Base-by-base conservation (phyloP, 2,797 vertebrate genomes). In the Helicolenus hilgendorfi region DNA sequence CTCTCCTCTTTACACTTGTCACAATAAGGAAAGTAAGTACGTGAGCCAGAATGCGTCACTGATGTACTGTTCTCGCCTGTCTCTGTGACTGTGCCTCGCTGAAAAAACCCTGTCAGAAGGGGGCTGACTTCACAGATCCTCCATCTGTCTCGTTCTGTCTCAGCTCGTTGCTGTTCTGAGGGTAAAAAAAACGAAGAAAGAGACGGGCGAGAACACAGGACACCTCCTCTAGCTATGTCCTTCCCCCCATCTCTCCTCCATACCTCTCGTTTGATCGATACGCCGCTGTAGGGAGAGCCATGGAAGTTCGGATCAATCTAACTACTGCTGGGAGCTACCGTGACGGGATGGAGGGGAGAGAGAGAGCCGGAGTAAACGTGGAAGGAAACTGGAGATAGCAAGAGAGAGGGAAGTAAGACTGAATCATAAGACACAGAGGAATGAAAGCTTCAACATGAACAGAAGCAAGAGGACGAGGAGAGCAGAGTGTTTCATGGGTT, bases 271-370 rank as follows among this genome's bases (percentile, higher is more conserved):
- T 62, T 86, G 92, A 94, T 95, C 89, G 71, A 95, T 94, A 84
- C 3, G 60, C 22, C 1, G 79, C 89, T 78, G 77, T 5, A 77
- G 89, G 92, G 85, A 82, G 73, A 76, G 72, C 62, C 75, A 29
- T 60, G 60, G 80, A 93, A 86, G 88, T 92, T 77, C 58, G 88
- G 85, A 93, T 94, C 92, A 89, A 94, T 92, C 90, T 58, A 84
- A 93, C 82, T 58, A 79, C 83, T 63, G 93, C 92, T 89, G 81
- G 85, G 86, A 89, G 89, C 81, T 45, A 73, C 64, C 72, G 64
- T 76, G 68, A 79, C 3, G 71, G 65, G 76, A 58, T 22, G 53
- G 53, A 75, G 62, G 65, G 58, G 45, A 65, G 41, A n/a, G 41
- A n/a, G 58, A 53, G 62, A 73, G 71, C 29, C 41, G 26, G 35